These are phyloP conservation scores for Tachysurus vachellii DNA, from an alignment of 2,113 vertebrate genomes.

Conservation along the genomic window DNA sequence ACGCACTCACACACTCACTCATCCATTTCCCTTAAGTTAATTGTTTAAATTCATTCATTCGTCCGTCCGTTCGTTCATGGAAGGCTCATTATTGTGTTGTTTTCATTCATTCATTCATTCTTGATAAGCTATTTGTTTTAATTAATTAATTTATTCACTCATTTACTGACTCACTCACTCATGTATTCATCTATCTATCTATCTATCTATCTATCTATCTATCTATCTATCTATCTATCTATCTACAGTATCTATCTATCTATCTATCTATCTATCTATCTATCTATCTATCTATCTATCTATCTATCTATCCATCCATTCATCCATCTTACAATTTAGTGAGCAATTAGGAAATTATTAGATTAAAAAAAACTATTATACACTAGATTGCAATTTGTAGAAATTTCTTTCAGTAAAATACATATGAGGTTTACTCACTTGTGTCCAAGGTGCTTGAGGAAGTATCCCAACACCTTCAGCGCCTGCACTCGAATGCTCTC, in stretches of 20 bases:
- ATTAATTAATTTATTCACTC: background rate
- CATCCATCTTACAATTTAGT: background rate
- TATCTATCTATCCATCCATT: background rate
- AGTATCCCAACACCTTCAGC: constrained; percentile 94
- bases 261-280: background rate
- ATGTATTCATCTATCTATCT: no score
- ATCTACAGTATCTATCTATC: background rate
- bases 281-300: background rate
- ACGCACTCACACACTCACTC: no score
- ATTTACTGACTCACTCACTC: no score
- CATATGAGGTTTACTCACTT: constrained; percentile 81
- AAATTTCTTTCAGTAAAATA: no score
- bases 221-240: no score
- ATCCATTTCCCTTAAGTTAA: no score
- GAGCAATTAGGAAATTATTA: background rate
- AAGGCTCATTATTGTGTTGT: no score
- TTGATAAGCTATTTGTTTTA: background rate
- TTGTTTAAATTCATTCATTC: background rate
- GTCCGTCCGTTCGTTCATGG: background rate
- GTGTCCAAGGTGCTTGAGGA: constrained; percentile 96
- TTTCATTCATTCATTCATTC: background rate
- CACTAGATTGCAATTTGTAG: no score
- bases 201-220: background rate
- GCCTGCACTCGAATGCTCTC: constrained; percentile 96
- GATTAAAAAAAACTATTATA: background rate